These are phyloP conservation scores for Calliopum simillimum DNA, from an alignment of 2,888 invertebrate species.

Conservation along the genomic window DNA sequence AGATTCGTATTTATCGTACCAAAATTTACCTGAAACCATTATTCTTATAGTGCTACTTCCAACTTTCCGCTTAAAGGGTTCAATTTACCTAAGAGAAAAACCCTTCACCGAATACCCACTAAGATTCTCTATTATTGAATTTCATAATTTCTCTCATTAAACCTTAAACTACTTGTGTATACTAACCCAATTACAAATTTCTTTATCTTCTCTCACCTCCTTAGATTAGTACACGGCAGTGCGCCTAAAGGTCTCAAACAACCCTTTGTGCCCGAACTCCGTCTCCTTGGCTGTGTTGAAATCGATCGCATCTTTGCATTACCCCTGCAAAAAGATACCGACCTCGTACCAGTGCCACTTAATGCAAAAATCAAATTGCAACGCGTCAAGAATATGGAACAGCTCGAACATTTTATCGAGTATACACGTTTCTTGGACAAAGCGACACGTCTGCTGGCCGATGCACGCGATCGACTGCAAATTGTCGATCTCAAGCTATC, in stretches of 20 bases:
- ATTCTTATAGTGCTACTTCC: too few species aligned
- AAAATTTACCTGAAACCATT: too few species aligned
- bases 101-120: too few species aligned
- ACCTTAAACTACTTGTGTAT: too few species aligned
- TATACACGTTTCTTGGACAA: conserved; percentile 83
- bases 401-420: conserved; percentile 79
- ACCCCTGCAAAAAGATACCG: conserved; percentile 83
- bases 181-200: too few species aligned
- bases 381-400: conserved; percentile 84
- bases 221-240: conserved; percentile 87
- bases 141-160: too few species aligned
- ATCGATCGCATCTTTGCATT: conserved; percentile 85
- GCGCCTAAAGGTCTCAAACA: conserved; percentile 87
- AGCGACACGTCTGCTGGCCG: conserved; percentile 78
- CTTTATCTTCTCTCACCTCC: conserved; percentile 18
- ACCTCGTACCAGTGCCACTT: conserved; percentile 85
- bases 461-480: conserved; percentile 81
- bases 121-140: too few species aligned
- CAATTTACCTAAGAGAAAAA: too few species aligned
- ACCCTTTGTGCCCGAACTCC: conserved; percentile 85
- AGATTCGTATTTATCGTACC: too few species aligned
- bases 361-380: conserved; percentile 89
- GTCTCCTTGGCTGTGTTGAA: conserved; percentile 85
- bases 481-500: conserved; percentile 84
- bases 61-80: too few species aligned